A percentile compares a stretch with the other conserved stretches of the same genome.
These are phyloP conservation scores for Agrochola litura DNA, from an alignment of 2,888 invertebrate genomes.

Conservation along the genomic window DNA sequence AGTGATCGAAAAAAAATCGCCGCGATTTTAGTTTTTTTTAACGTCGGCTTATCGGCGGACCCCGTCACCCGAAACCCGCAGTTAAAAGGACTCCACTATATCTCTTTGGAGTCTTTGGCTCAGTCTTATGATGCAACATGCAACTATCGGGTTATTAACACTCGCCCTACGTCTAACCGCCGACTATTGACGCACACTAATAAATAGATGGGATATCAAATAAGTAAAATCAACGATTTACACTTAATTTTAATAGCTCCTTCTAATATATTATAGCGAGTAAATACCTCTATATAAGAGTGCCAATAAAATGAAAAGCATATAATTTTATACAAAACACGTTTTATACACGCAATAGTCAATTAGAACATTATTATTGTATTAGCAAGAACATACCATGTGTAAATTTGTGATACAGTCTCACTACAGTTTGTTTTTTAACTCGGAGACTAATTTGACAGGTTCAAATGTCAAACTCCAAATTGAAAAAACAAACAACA, in stretches of 20 bases:
- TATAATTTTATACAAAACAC: slow-evolving; percentile 55
- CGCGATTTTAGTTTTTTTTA: too few relatives aligned
- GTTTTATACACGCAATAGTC: slow-evolving; percentile 46
- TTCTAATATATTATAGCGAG: slow-evolving; percentile 37
- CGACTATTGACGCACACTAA: too few relatives aligned
- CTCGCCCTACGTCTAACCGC: too few relatives aligned
- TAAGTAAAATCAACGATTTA: slow-evolving; percentile 22
- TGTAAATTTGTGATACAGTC: slow-evolving; percentile 6
- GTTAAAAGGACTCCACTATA: too few relatives aligned
- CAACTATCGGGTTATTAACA: too few relatives aligned
- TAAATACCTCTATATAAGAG: slow-evolving; percentile 39
- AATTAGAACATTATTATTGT: slow-evolving; percentile 17
- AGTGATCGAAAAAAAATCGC: too few relatives aligned
- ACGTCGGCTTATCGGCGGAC: neutral
- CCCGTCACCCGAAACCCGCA: too few relatives aligned
- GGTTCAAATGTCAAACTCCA: too few relatives aligned
- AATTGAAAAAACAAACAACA: too few relatives aligned
- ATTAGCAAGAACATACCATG: neutral
- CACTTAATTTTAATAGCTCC: slow-evolving; percentile 27
- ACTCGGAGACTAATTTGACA: too few relatives aligned
- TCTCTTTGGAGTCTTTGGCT: too few relatives aligned
- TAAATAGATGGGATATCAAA: slow-evolving; percentile 41
- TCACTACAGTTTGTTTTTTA: neutral
- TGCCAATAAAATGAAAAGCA: slow-evolving; percentile 47
- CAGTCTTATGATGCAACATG: too few relatives aligned